These are phyloP conservation scores for Eleutherodactylus coqui DNA, from an alignment of 2,797 vertebrate species.

Conservation along the genomic window DNA sequence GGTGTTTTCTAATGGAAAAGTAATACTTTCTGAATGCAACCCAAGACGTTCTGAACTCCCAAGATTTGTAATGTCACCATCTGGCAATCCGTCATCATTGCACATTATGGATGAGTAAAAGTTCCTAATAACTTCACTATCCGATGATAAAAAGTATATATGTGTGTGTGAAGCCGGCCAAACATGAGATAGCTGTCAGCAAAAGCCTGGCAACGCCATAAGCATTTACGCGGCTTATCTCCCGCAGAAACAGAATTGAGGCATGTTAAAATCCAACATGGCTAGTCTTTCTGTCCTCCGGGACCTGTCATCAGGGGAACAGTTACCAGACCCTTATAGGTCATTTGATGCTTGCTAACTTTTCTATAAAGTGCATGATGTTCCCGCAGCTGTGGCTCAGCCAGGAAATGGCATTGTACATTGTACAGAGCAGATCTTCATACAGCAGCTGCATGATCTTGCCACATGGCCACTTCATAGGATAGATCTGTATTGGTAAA, in stretches of 20 bases:
- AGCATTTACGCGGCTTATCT: neutral
- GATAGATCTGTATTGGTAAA: no score
- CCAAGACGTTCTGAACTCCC: conserved; percentile 24
- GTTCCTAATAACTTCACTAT: neutral
- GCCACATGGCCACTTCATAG: no score
- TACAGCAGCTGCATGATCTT: no score
- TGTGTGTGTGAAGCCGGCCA: neutral
- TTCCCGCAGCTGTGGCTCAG: no score
- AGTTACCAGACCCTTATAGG: neutral
- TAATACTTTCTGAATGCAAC: conserved; percentile 19
- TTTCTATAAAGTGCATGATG: no score
- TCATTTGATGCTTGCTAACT: no score
- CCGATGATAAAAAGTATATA: neutral
- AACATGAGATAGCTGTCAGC: neutral
- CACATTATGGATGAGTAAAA: neutral
- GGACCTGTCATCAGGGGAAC: neutral
- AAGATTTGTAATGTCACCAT: conserved; percentile 45
- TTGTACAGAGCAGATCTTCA: no score
- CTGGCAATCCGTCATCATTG: conserved; percentile 14
- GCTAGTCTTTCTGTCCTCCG: no score
- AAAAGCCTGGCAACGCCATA: neutral
- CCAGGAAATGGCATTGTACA: no score
- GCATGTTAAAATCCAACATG: neutral
- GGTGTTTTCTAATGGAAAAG: conserved; percentile 39
- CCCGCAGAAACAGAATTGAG: neutral